Base-by-base conservation (phyloP, 2,888 invertebrate species). In the Aspidapion aeneum region DNA sequence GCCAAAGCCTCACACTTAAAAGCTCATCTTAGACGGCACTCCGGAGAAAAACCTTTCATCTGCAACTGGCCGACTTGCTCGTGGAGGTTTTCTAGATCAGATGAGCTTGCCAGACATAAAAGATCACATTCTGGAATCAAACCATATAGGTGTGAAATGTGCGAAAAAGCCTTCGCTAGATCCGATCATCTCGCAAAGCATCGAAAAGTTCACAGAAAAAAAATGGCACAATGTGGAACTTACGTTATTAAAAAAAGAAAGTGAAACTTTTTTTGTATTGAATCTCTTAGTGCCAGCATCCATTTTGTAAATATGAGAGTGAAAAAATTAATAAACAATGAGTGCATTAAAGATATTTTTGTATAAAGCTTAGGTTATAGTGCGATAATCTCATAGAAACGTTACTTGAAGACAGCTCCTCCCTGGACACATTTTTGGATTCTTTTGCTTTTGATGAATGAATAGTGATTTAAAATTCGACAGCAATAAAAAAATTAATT, bases 141-240 rank as follows among this genome's bases (percentile, higher is more conserved):
- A 79, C 97, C 97, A 0, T 97, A 97, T 80, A 87, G 90, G 63
- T 98, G 97, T 79, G 85, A 86, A 63, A 86, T 93, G 72, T 98
- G 97, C 78, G 86, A 89, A 57, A 96, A 97, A 80, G 86, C 90
- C 66, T 98, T 98, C 80, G 93, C 95, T 0, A 85, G 97, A 21
- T 96, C 95, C 21, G 97, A 98, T 79, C 97, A 98, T 79, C 84
- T 97, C 63, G 88, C 95, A 21, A 97, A 97, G 79, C 97, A 98
- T 79, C 87, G 90, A 17, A 94, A 90, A 71, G 92, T 93, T 5
- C 93, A 93, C 77, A 87, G 90, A 56, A 86, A 90, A 64, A 85
- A 84, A 66, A 77, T 85, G 72, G 77, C 77, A 1, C 76, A 77
- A 55, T 77, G 70, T 68, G 79, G 75, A 18, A 74, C 70, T 64